Base-by-base conservation (phyloP, 2,888 invertebrate genomes). In the Drosophila paramelanica region DNA sequence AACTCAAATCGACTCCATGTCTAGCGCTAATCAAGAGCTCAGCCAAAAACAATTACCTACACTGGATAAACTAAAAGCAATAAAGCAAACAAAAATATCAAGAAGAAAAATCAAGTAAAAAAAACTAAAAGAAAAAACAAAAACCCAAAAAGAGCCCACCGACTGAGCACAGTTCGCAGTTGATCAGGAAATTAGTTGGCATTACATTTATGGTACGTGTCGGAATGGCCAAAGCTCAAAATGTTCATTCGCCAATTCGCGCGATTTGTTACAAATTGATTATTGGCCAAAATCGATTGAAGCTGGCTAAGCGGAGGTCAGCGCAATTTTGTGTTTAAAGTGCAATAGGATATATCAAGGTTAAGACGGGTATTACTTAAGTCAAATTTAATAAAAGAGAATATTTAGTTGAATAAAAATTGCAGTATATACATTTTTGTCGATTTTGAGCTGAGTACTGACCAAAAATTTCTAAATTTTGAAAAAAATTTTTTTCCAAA, bases 1-100 rank as follows among this genome's bases (percentile, higher is more conserved):
- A 79, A 78, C 78, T 64, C 33, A 2, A 8, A 1, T 1, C 58
- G 46, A 52, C 49, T 33, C 38, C 52, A 59, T 55, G 52, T 62
- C 62, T 14, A 65, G 45, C 57, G 65, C 78, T 77, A 80, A 77
- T 73, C 67, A 49, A 65, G 50, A 72, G 60, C 66, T 64, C 67
- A 66, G 57, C 56, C 56, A 62, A 62, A 67, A 79, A 70, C 76
- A 70, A 75, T 77, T 77, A 77, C 62, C 51, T 31, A 17, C 20
- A 7, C 17, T 45, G 6, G 20, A 8, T 17, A 49, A 53, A 61
- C 38, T 57, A 47, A 6, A 38, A 51, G 14, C 17, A 41, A 7
- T 36, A 11, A 17, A 17, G 17, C 11, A 36, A 17, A n/a, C n/a
- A 6, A 50, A 11, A 6, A 42, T 17, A 33, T 42, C 36, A 36